Conservation (phyloP, 2,113 vertebrate species). For the Cyprinodon tularosa region DNA sequence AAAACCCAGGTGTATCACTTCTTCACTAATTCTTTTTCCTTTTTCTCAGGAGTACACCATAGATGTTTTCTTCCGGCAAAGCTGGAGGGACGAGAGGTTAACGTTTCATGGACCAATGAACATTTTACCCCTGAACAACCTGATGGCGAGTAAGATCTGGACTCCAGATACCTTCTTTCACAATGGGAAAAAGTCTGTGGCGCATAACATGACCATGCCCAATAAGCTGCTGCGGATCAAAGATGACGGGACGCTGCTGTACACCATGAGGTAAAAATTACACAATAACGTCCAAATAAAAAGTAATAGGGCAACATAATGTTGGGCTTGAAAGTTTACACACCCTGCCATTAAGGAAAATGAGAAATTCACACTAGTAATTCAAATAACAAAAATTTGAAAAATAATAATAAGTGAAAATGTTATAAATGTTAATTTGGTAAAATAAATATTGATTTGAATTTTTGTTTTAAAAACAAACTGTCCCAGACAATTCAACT, state of each 20-base stretch:
- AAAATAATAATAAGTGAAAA: no score
- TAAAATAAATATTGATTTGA: no score
- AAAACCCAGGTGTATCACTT: neutral
- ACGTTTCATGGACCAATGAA: constrained; percentile 97
- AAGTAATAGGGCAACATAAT: neutral
- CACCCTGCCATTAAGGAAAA: no score
- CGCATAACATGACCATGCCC: constrained; percentile 99
- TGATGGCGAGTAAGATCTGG: constrained; percentile 99
- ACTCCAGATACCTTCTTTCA: constrained; percentile 99
- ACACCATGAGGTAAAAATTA: constrained; percentile 92
- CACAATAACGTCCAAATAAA: neutral
- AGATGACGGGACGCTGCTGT: constrained; percentile 94
- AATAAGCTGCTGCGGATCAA: constrained; percentile 97
- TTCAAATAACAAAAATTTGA: no score
- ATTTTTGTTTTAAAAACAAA: no score
- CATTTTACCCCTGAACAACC: constrained; percentile 94
- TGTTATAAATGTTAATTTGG: no score
- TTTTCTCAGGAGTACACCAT: constrained; percentile 93
- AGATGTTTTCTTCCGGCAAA: constrained; percentile 98
- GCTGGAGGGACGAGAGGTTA: constrained; percentile 96
- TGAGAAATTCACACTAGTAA: no score
- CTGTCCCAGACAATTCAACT: no score
- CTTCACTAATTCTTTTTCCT: constrained; percentile 1
- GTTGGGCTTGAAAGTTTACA: no score
- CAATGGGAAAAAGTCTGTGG: constrained; percentile 98